Conservation (phyloP, 2,888 invertebrate species). For the Mechanitis messenoides region DNA sequence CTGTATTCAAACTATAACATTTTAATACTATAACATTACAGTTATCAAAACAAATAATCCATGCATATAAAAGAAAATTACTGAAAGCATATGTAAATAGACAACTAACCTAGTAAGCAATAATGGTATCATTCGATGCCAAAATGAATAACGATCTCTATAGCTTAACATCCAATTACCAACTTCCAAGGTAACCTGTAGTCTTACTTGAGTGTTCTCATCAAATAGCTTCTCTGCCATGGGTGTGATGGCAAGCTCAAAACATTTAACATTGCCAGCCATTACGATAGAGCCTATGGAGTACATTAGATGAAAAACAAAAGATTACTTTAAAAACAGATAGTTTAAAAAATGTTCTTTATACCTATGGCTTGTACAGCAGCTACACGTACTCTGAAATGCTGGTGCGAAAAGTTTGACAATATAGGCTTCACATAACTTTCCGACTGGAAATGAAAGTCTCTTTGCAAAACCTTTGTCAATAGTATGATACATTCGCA, state of each 20-base stretch:
- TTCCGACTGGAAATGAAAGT: constrained; percentile 87
- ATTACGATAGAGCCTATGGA: constrained; percentile 76
- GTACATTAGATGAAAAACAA: background rate
- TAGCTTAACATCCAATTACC: constrained; percentile 87
- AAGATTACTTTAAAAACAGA: background rate
- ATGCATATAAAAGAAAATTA: too few species aligned
- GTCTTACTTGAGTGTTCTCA: constrained; percentile 85
- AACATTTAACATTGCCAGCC: constrained; percentile 82
- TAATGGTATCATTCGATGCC: constrained; percentile 89
- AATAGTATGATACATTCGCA: constrained; percentile 83
- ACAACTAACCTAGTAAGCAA: constrained; percentile 83
- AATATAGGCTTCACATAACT: constrained; percentile 84
- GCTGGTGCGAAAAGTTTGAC: constrained; percentile 86
- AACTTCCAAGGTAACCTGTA: constrained; percentile 85
- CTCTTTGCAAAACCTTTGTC: constrained; percentile 78
- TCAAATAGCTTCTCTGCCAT: constrained; percentile 93
- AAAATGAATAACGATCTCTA: constrained; percentile 92
- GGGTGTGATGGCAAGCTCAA: constrained; percentile 85
- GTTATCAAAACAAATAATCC: too few species aligned
- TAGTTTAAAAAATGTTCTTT: background rate
- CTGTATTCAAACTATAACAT: too few species aligned
- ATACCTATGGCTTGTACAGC: constrained; percentile 84
- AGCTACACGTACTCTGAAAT: constrained; percentile 85
- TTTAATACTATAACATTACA: too few species aligned
- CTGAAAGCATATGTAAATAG: background rate